Evolutionary conservation across 92 coral and sea anemone genomes (phyloP), one percentile per base, ranked within the genome.

Genomic region (Nematostella vectensis): DNA sequence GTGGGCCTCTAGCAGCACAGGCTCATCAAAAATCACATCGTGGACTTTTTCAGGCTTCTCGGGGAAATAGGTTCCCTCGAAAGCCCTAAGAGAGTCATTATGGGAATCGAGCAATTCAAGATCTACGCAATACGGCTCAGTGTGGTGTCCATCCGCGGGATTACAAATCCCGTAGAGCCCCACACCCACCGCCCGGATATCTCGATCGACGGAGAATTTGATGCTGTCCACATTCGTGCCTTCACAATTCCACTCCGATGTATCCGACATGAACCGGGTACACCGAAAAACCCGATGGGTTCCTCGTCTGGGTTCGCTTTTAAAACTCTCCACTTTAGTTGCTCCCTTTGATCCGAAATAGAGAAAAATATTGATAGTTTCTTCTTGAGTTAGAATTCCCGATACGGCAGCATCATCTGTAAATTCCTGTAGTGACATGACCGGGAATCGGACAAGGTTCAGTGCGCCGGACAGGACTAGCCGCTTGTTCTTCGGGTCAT

Each of bases 321-420:
- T 64, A 28, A 80, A 85, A 28, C 66, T 81, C 13, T 76, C 68
- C 8, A 85, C 81, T 47, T 85, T 85, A 9, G 83, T 42, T 54
- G 64, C 78, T 39, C 83, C 84, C 49, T 81, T 85, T 0, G 95
- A 85, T 0, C 95, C 95, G 22, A 81, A 78, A 47, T 85, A 85
- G 6, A 85, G 45, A 59, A 75, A 85, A 21, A 80, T 56, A 44
- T 61, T 71, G 1, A 85, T 81, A 0, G 80, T 75, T 54, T 85
- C 95, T n/a, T 85, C 88, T 4, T 88, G 65, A 25, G 76, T 75
- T 0, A 85, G 81, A 2, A 85, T 76, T 16, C 95, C 95, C 1
- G 95, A 85, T 40, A 73, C 67, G 0, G 95, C 95, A 1, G 95
- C 95, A 31, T 80, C 88, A 16, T 82, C 88, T 16, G 88, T 76